Conservation (phyloP, 2,888 invertebrate genomes). For the Heteromyza rotundicornis region DNA sequence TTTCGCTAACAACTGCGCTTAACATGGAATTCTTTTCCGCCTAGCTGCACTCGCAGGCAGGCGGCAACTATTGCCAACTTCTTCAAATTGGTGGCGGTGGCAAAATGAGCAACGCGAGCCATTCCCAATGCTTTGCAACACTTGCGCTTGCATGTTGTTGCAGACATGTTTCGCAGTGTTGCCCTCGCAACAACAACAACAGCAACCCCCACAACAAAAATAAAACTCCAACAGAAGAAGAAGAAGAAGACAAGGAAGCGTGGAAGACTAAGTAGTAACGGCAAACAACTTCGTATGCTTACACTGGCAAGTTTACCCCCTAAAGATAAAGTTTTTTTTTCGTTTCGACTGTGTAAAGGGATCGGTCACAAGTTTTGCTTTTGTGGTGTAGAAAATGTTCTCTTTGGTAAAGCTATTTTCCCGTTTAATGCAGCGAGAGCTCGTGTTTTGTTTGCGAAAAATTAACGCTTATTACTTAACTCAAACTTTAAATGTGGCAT, state of each 20-base stretch:
- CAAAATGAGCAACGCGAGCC: too few species aligned
- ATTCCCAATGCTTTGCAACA: not conserved
- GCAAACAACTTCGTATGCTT: too few species aligned
- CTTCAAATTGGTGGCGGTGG: conserved; percentile 47
- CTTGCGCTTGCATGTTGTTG: not conserved
- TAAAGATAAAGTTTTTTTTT: not conserved
- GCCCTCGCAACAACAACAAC: not conserved
- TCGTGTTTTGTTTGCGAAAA: not conserved
- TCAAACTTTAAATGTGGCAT: not conserved
- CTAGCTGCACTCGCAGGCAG: conserved; percentile 40
- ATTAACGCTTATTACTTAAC: not conserved
- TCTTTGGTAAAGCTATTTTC: not conserved
- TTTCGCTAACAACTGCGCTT: conserved; percentile 41
- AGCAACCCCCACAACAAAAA: not conserved
- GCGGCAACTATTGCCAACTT: conserved; percentile 41
- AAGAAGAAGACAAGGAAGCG: too few species aligned
- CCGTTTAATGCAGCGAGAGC: not conserved
- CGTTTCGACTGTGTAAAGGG: too few species aligned
- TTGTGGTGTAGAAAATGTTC: not conserved
- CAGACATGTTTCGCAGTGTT: not conserved
- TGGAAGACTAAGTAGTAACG: too few species aligned
- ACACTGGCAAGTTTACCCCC: too few species aligned
- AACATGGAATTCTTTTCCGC: conserved; percentile 42
- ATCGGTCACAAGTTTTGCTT: too few species aligned
- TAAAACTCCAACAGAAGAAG: too few species aligned